Conservation (phyloP, 2,113 vertebrate genomes). For the Psilopsiagon aurifrons region DNA sequence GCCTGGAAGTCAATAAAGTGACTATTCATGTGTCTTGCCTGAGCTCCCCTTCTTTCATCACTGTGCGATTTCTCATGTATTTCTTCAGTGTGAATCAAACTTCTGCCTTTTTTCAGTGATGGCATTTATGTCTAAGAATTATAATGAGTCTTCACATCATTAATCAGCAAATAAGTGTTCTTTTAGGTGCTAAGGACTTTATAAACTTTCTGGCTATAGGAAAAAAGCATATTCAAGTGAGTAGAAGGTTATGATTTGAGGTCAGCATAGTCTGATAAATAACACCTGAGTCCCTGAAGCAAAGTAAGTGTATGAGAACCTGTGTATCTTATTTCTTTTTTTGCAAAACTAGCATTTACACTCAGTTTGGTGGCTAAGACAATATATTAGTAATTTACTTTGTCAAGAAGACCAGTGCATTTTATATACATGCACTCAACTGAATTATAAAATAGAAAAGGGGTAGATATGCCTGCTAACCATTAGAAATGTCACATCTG, state of each 20-base stretch:
- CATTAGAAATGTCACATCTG: not conserved
- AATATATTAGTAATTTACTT: not conserved
- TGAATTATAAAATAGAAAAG: not conserved
- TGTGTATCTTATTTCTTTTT: accelerated
- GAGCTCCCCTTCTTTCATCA: not conserved
- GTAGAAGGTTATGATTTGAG: not conserved
- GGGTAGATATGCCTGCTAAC: not conserved
- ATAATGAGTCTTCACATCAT: not conserved
- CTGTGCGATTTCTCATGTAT: not conserved
- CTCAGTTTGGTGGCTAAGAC: not conserved
- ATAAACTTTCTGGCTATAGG: not conserved
- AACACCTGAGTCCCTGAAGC: not conserved
- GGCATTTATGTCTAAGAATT: not conserved
- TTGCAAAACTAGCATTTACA: not conserved
- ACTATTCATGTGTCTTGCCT: not conserved
- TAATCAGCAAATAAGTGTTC: not conserved
- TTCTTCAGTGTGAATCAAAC: not conserved
- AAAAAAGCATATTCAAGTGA: not conserved
- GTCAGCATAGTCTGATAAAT: not conserved
- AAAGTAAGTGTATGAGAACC: not conserved
- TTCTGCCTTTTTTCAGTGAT: not conserved
- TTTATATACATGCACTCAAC: not conserved
- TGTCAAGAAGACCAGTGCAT: not conserved
- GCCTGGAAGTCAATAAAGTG: not conserved
- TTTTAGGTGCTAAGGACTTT: not conserved